Conservation (phyloP, 2,797 vertebrate genomes). For the Pygocentrus nattereri region DNA sequence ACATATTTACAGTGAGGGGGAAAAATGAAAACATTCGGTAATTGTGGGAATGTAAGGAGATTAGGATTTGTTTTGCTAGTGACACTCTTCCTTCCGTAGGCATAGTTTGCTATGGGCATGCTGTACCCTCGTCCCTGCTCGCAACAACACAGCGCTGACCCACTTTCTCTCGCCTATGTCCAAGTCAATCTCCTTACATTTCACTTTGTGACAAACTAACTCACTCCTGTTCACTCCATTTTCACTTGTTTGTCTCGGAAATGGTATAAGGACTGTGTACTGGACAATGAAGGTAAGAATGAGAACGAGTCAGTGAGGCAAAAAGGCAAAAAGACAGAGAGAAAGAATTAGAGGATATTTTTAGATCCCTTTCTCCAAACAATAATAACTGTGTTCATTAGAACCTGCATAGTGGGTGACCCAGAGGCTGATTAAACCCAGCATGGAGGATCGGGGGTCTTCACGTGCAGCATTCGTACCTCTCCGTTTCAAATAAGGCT, state of each 20-base stretch:
- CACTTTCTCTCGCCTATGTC: conserved; percentile 61
- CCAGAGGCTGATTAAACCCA: conserved; percentile 1
- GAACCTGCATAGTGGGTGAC: conserved; percentile 17
- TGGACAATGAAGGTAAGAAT: conserved; percentile 7
- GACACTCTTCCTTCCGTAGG: conserved; percentile 43
- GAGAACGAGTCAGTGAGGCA: not conserved
- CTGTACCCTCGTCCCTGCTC: conserved; percentile 27
- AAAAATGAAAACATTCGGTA: conserved; percentile 21
- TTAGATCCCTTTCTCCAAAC: conserved; percentile 19
- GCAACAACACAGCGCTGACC: conserved; percentile 49
- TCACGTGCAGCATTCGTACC: not conserved
- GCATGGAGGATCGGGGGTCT: not conserved
- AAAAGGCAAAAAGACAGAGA: not conserved
- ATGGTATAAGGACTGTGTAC: conserved; percentile 11
- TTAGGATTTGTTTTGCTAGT: conserved; percentile 54
- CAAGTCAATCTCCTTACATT: conserved; percentile 57
- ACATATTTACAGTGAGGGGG: conserved; percentile 16
- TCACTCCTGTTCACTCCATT: conserved; percentile 55
- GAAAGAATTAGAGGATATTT: conserved; percentile 20
- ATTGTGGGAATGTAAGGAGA: conserved; percentile 44
- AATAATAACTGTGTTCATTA: conserved; percentile 33
- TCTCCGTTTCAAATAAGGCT: not conserved
- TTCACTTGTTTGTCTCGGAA: conserved; percentile 35
- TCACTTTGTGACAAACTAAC: conserved; percentile 53
- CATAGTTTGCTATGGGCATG: conserved; percentile 35